Base-by-base conservation (phyloP, 2,113 vertebrate species). In the Aptenodytes patagonicus region DNA sequence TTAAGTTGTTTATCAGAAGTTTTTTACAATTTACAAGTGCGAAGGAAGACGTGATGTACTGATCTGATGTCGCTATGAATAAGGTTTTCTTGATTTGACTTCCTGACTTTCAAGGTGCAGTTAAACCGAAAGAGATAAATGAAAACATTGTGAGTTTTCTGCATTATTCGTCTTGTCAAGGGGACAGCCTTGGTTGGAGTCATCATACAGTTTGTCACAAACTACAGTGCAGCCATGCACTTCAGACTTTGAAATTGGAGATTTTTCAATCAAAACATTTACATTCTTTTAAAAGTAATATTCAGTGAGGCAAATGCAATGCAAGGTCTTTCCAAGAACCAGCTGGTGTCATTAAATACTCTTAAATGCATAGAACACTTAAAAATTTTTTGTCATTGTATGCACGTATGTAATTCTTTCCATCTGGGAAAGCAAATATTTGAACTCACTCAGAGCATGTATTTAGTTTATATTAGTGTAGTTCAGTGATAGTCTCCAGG, bases 1-100 rank as follows among this genome's bases (percentile, higher is more conserved):
- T 87, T 72, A 84, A 92, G 55, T 75, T 95, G 44, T 93, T 96
- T 91, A 77, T 87, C 66, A 85, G 62, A 90, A 91, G n/a, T 38
- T 83, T 93, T 92, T 87, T 84, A 52, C 55, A 55, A 54, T 58
- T 73, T 66, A 47, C 36, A 65, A 57, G 22, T 66, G 20, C 17
- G 11, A 92, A 93, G 38, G 71, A 87, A 65, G 58, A 89, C 83
- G 44, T 49, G 40, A 62, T 87, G 31, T 61, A 76, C 17, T 76
- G 75, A n/a, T 66, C 55, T 92, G 26, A 57, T 69, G 51, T 89
- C 42, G 32, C 34, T 90, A 38, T 65, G 66, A 62, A n/a, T 79
- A 82, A 89, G 25, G 17, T 85, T 94, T 89, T 64, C 26, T 42
- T 79, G 3, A 61, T 89, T 25, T 87, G 83, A 65, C 47, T 58